phyloP scores from a whole-genome alignment of 2,113 vertebrate species.

The Sciurus niger region DNA sequence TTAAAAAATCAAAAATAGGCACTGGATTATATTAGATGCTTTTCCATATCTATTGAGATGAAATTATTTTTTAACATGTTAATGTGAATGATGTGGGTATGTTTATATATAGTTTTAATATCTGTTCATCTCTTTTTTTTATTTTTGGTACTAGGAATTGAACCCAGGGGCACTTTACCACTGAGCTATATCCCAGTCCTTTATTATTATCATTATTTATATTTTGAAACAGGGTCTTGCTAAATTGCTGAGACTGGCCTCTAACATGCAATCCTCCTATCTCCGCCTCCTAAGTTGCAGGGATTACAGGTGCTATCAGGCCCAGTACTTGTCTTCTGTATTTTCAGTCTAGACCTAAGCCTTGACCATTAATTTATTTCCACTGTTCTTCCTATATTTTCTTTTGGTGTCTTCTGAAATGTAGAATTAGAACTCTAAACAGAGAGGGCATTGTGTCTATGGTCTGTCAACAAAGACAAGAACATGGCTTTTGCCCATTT shows the following conservation, averaged over 20 bases:
- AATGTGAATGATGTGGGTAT: background rate
- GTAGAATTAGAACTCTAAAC: background rate
- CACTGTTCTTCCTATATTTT: background rate
- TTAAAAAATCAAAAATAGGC: background rate
- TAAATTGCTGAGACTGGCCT: too few species aligned
- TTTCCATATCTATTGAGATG: background rate
- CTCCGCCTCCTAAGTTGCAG: too few species aligned
- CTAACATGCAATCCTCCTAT: too few species aligned
- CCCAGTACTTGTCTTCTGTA: background rate
- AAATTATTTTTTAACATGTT: background rate
- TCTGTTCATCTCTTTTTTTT: background rate
- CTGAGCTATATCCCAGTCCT: too few species aligned
- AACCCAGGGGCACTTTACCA: too few species aligned
- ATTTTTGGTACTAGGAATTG: too few species aligned
- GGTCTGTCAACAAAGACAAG: constrained; percentile 20
- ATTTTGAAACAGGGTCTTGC: too few species aligned
- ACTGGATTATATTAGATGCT: background rate
- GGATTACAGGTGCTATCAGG: too few species aligned
- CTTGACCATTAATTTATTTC: background rate
- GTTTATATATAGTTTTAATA: background rate
- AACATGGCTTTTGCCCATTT: background rate
- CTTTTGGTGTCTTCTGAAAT: background rate
- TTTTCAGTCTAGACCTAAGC: background rate
- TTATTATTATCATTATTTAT: too few species aligned
- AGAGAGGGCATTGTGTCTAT: background rate